Evolutionary conservation across 1,140 invertebrate genomes (phyloP).

Genomic region (Pachyrhynchus sulphureomaculatus): DNA sequence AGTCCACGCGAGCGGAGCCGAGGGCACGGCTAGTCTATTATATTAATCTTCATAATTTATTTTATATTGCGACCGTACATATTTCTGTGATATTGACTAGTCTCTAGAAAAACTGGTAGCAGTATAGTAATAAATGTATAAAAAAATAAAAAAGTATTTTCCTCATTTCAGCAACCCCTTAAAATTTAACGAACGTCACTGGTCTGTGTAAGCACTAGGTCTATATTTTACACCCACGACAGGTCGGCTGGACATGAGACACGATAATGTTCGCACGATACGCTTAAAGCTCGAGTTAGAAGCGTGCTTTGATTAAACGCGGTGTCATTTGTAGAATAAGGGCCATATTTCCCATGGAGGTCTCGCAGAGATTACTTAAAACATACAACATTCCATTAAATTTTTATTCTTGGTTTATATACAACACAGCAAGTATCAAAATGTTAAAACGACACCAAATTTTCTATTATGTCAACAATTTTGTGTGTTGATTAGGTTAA

Average conservation of each 20-base stretch:
- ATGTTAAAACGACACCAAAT: too few relatives aligned
- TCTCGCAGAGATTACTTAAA: constrained; percentile 5
- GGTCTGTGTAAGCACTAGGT: constrained; percentile 11
- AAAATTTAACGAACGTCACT: constrained; percentile 2
- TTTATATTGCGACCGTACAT: too few relatives aligned
- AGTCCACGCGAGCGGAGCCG: too few relatives aligned
- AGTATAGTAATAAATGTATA: too few relatives aligned
- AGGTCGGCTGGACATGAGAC: constrained; percentile 29
- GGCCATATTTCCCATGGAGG: constrained; percentile 19
- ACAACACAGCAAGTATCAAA: background rate
- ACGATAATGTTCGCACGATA: constrained; percentile 39
- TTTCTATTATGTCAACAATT: too few relatives aligned
- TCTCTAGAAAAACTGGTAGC: too few relatives aligned
- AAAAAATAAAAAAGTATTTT: too few relatives aligned
- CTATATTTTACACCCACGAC: constrained; percentile 42
- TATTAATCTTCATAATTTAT: too few relatives aligned
- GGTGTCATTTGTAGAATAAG: constrained; percentile 31
- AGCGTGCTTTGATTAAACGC: constrained; percentile 32
- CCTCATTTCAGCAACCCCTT: too few relatives aligned
- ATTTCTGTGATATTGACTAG: too few relatives aligned
- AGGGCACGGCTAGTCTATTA: too few relatives aligned
- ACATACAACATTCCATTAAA: background rate
- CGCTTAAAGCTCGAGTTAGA: constrained; percentile 34
- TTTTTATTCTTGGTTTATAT: background rate
- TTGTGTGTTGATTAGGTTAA: too few relatives aligned